A percentile compares a stretch with the other conserved stretches of the same genome.
These are phyloP conservation scores for Lycaon pictus DNA, from an alignment of 2,113 vertebrate genomes.

Conservation along the genomic window DNA sequence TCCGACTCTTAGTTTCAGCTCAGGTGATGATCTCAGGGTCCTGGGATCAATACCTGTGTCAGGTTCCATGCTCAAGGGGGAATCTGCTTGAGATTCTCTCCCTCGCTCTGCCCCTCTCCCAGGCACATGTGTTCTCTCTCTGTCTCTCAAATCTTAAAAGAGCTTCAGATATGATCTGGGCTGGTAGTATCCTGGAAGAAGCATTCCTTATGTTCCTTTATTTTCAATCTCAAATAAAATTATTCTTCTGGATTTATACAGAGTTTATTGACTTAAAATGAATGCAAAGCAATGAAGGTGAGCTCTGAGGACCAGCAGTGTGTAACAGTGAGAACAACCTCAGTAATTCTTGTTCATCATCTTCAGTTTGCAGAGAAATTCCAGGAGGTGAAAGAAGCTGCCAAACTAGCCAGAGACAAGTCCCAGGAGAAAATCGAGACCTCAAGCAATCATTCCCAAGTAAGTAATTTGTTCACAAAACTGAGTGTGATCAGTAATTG, in stretches of 20 bases:
- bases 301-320: background rate
- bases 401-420: slow-evolving; percentile 94
- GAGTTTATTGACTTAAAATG: background rate
- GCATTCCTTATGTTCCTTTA: background rate
- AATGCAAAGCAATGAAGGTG: background rate
- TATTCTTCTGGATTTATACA: background rate
- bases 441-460: slow-evolving; percentile 95
- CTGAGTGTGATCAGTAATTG: background rate
- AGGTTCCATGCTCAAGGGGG: background rate
- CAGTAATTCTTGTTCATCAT: background rate
- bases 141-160: background rate
- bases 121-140: background rate
- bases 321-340: background rate
- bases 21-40: background rate
- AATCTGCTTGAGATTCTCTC: background rate
- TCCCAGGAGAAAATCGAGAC: slow-evolving; percentile 97
- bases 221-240: slow-evolving; percentile 27
- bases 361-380: slow-evolving; percentile 99
- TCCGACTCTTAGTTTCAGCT: background rate
- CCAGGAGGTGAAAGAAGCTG: slow-evolving; percentile 97
- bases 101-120: background rate
- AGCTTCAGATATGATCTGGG: background rate
- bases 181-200: background rate
- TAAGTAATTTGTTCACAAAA: slow-evolving; percentile 82
- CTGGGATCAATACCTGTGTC: background rate